These are phyloP conservation scores for Lucinisca nassula DNA, from an alignment of 2,888 invertebrate species.

Conservation along the genomic window DNA sequence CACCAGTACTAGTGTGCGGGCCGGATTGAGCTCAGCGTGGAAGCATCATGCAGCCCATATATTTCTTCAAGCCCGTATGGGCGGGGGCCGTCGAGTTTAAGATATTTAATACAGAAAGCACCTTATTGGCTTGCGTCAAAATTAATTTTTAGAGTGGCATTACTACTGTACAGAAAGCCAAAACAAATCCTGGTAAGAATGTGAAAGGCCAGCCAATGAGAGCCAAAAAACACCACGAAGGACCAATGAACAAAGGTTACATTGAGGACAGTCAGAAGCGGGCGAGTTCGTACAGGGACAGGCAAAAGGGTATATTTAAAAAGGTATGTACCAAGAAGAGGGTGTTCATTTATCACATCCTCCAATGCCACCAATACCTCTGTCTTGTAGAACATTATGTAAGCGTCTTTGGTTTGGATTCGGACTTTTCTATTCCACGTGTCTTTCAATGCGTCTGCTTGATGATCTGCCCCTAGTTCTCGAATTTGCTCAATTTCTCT, in stretches of 20 bases:
- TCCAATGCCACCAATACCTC: not conserved
- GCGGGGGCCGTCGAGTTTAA: too few relatives aligned
- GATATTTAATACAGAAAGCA: too few relatives aligned
- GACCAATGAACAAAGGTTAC: not conserved
- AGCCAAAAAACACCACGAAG: not conserved
- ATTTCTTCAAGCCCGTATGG: too few relatives aligned
- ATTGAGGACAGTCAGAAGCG: not conserved
- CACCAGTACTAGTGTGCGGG: too few relatives aligned
- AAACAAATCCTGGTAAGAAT: not conserved
- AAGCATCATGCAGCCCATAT: too few relatives aligned
- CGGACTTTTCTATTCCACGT: not conserved
- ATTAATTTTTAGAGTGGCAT: not conserved
- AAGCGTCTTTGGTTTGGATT: not conserved
- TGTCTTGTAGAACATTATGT: conserved; percentile 1
- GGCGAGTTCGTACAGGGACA: not conserved
- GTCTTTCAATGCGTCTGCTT: not conserved
- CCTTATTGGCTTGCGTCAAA: too few relatives aligned
- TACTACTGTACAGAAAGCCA: not conserved
- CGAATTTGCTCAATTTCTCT: not conserved
- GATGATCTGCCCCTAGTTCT: not conserved
- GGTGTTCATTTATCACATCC: not conserved
- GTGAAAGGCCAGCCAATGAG: not conserved
- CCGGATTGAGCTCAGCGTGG: too few relatives aligned
- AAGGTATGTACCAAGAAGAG: conserved; percentile 4
- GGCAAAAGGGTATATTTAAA: not conserved